These are phyloP conservation scores for Drosophila grimshawi DNA, from an alignment of 1,140 invertebrate genomes.

Conservation along the genomic window DNA sequence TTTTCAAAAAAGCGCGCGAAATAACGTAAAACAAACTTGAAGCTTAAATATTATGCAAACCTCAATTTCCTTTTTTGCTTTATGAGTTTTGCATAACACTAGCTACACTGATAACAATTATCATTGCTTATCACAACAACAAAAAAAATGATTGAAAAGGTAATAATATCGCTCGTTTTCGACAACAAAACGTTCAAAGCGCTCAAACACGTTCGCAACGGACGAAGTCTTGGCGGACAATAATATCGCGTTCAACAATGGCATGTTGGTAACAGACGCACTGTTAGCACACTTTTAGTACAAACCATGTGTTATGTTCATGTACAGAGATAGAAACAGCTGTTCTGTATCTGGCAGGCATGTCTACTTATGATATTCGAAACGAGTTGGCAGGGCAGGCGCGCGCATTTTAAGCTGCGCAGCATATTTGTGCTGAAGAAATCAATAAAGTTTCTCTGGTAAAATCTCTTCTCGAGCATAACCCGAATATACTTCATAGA, in stretches of 20 bases:
- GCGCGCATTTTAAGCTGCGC: conserved; percentile 42
- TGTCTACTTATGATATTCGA: not conserved
- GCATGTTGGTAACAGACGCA: not conserved
- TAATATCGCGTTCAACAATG: not conserved
- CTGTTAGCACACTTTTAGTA: not conserved
- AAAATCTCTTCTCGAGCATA: conserved; percentile 8
- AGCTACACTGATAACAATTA: conserved; percentile 1
- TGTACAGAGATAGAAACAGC: conserved; percentile 1
- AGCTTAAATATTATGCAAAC: no score
- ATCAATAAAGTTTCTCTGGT: conserved; percentile 32
- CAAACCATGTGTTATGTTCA: not conserved
- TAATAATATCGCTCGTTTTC: not conserved
- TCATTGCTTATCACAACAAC: conserved; percentile 34
- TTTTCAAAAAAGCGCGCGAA: conserved; percentile 1
- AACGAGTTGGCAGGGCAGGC: conserved; percentile 15
- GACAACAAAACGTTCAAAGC: not conserved
- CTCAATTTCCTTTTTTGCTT: no score
- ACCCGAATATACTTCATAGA: not conserved
- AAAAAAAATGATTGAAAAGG: conserved; percentile 26
- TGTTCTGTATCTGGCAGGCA: not conserved
- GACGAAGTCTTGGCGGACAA: not conserved
- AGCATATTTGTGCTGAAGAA: conserved; percentile 24
- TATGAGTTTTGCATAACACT: conserved; percentile 40
- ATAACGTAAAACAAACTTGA: not conserved
- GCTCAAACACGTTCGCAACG: not conserved